These are phyloP conservation scores for Hyalella azteca DNA, from an alignment of 2,888 invertebrate species.

Conservation along the genomic window DNA sequence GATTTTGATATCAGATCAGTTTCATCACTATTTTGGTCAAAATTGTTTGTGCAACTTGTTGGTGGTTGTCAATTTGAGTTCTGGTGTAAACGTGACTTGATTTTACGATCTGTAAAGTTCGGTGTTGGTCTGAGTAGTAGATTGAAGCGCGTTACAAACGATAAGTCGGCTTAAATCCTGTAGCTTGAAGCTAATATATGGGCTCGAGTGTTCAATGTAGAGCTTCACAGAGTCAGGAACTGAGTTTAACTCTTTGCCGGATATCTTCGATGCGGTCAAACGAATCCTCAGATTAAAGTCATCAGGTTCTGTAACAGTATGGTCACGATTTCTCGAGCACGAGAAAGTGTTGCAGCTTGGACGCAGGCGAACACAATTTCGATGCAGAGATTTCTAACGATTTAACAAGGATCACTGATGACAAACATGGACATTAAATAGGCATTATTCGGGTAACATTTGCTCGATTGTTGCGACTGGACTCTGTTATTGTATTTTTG, in stretches of 20 bases:
- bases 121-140: neutral
- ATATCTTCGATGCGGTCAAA: neutral
- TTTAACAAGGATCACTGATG: neutral
- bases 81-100: too few species aligned
- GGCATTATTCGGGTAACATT: slow-evolving; percentile 9
- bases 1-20: too few species aligned
- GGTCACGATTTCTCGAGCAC: neutral
- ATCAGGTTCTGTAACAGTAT: neutral
- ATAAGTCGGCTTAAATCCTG: neutral
- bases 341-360: neutral
- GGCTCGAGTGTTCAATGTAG: neutral
- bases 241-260: neutral
- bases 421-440: neutral
- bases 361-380: neutral
- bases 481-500: neutral
- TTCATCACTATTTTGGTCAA: too few species aligned
- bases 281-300: neutral
- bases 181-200: neutral
- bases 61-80: too few species aligned
- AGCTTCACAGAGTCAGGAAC: neutral
- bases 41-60: too few species aligned
- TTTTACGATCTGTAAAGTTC: neutral
- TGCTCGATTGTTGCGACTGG: slow-evolving; percentile 2
- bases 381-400: neutral
- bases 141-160: neutral